Conservation (phyloP, 2,113 vertebrate species). For the Guaruba guarouba region DNA sequence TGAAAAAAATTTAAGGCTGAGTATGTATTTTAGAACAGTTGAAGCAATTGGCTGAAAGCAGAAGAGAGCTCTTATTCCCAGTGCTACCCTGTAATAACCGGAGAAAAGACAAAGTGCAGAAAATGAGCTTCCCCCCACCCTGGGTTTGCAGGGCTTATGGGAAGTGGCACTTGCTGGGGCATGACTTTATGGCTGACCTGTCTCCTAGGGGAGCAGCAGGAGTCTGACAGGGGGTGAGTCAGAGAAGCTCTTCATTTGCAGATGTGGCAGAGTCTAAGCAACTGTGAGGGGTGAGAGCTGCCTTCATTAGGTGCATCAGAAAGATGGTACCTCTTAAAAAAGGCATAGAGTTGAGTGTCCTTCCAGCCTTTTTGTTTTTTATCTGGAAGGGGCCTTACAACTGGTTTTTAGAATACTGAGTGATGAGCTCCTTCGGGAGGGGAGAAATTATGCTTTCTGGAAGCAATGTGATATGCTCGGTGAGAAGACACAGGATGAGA, state of each 20-base stretch:
- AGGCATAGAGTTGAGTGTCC: not conserved
- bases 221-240: not conserved
- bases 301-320: not conserved
- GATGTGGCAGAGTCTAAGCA: not conserved
- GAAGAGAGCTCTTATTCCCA: not conserved
- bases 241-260: not conserved
- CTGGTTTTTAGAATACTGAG: not conserved
- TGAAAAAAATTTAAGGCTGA: not conserved
- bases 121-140: fast-evolving
- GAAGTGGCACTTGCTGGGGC: not conserved
- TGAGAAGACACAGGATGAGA: not conserved
- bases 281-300: not conserved
- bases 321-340: not conserved
- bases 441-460: not conserved
- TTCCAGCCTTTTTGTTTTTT: not conserved
- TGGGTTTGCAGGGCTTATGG: not conserved
- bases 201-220: not conserved
- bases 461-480: not conserved
- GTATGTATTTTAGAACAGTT: not conserved
- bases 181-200: not conserved
- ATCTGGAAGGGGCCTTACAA: not conserved
- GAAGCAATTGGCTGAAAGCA: not conserved
- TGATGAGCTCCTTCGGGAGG: not conserved
- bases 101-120: not conserved
- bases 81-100: not conserved